phyloP scores from a whole-genome alignment of 2,797 vertebrate species.

The Monodelphis domestica region DNA sequence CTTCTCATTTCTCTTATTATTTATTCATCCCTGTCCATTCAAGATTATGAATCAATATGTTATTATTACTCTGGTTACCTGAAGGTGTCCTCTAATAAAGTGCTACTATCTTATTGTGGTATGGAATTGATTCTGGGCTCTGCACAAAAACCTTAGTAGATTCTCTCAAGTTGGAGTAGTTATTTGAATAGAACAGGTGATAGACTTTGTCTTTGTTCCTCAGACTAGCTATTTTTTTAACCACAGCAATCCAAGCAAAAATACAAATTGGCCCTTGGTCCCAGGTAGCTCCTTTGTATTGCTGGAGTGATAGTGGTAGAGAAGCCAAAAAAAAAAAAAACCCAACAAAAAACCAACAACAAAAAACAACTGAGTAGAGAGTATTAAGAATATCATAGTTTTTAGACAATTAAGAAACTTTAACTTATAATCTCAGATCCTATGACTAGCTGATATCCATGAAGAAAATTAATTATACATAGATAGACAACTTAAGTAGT shows the following conservation, averaged over 20 bases:
- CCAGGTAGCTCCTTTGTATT: not conserved
- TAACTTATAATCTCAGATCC: not conserved
- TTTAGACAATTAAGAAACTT: not conserved
- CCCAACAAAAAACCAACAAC: too few relatives aligned
- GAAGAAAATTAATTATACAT: not conserved
- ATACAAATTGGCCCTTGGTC: not conserved
- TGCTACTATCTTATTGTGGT: not conserved
- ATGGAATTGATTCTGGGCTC: not conserved
- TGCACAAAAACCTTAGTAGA: not conserved
- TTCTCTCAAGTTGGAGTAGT: not conserved
- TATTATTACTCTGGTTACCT: not conserved
- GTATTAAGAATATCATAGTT: not conserved
- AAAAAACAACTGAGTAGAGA: not conserved
- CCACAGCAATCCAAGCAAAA: not conserved
- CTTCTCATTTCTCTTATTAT: not conserved
- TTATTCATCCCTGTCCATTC: not conserved
- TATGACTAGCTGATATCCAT: not conserved
- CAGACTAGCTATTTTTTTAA: not conserved
- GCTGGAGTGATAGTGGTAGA: not conserved
- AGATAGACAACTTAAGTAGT: not conserved
- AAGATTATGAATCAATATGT: not conserved
- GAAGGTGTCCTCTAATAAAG: not conserved
- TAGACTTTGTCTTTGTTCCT: not conserved
- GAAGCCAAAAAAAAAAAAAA: not conserved
- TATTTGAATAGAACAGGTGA: not conserved